Conservation (phyloP, 2,113 vertebrate genomes). For the Eleginops maclovinus region DNA sequence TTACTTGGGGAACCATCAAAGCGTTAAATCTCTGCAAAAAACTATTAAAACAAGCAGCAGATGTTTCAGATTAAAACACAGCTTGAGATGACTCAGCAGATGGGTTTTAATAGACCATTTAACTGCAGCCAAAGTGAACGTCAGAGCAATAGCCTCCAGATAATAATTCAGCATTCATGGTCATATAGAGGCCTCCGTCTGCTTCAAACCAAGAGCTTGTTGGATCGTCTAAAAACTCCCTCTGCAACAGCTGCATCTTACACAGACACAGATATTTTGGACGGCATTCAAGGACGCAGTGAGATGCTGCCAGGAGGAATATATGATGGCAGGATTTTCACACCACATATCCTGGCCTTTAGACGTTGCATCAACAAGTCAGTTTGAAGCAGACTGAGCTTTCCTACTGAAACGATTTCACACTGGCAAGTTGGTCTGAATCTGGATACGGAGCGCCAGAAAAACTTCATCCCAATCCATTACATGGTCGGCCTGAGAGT, state of each 20-base stretch:
- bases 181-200: constrained; percentile 32
- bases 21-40: constrained; percentile 24
- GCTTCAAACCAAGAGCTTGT: constrained; percentile 19
- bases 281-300: background rate
- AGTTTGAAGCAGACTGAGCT: constrained; percentile 24
- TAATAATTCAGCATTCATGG: constrained; percentile 46
- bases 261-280: background rate
- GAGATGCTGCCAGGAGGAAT: background rate
- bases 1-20: constrained; percentile 10
- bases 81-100: constrained; percentile 17
- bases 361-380: background rate
- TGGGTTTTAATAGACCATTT: background rate
- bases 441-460: background rate
- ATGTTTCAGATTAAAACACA: constrained; percentile 42
- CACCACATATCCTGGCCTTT: too few species aligned
- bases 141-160: constrained; percentile 33
- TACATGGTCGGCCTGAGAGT: background rate
- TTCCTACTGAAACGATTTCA: background rate
- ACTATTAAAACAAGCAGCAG: constrained; percentile 27
- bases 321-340: background rate
- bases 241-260: constrained; percentile 6
- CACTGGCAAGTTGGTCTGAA: constrained; percentile 18
- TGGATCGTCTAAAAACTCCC: background rate
- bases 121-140: background rate
- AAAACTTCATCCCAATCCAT: background rate